Percentiles rank a stretch among this genome's conserved stretches.
Evolutionary conservation across 2,113 vertebrate species (phyloP).

Genomic region (Cinclus cinclus): DNA sequence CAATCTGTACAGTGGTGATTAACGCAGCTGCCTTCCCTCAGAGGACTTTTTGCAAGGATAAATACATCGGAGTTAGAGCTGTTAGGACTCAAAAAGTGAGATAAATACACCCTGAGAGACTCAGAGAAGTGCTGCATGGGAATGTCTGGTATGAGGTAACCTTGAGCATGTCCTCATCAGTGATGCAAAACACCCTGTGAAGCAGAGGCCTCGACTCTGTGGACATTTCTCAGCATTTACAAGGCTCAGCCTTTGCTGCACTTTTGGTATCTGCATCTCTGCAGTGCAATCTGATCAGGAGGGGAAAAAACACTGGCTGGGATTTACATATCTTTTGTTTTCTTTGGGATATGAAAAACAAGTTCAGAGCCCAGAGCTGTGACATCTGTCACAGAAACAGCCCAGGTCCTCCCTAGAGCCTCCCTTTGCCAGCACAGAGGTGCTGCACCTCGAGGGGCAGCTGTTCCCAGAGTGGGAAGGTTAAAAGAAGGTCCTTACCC

Average conservation of each 20-base stretch:
- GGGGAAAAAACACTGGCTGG: neutral
- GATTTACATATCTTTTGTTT: neutral
- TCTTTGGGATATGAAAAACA: neutral
- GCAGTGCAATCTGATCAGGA: neutral
- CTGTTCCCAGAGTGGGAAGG: neutral
- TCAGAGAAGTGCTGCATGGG: constrained; percentile 2
- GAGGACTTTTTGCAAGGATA: constrained; percentile 13
- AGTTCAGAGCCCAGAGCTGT: neutral
- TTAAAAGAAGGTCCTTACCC: neutral
- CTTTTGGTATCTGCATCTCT: neutral
- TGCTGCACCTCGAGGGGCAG: neutral
- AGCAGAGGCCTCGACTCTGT: neutral
- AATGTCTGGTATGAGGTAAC: neutral
- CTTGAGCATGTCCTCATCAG: constrained; percentile 30
- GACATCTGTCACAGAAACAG: neutral
- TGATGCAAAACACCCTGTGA: neutral
- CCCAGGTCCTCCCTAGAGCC: neutral
- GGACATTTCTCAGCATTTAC: neutral
- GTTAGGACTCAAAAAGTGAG: constrained; percentile 1
- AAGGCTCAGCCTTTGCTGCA: neutral
- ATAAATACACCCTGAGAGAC: constrained; percentile 47
- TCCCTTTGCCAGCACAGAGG: neutral
- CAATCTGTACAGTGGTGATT: constrained; percentile 38
- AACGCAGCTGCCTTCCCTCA: constrained; percentile 9
- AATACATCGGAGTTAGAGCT: neutral